These are phyloP conservation scores for Chorisops tibialis DNA, from an alignment of 2,888 invertebrate species.

Conservation along the genomic window DNA sequence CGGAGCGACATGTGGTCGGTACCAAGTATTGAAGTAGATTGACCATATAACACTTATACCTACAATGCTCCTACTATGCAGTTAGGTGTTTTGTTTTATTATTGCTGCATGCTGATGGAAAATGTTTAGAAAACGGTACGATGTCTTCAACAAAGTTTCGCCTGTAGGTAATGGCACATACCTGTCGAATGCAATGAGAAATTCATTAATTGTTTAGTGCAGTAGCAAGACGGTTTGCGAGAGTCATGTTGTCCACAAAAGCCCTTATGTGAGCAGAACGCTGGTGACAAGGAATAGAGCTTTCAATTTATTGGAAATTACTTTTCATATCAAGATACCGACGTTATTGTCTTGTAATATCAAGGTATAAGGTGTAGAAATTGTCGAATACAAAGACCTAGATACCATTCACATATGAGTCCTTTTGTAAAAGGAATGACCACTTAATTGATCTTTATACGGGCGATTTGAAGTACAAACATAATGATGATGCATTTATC, in stretches of 20 bases:
- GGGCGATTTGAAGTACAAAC: neutral
- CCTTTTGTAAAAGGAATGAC: too few relatives aligned
- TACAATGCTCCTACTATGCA: neutral
- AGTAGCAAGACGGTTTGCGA: slow-evolving; percentile 23
- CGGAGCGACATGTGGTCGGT: slow-evolving; percentile 9
- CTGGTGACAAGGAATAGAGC: neutral
- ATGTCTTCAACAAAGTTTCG: slow-evolving; percentile 29
- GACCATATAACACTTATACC: slow-evolving; percentile 15
- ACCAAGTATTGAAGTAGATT: neutral
- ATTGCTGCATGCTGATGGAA: neutral
- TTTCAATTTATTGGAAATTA: too few relatives aligned
- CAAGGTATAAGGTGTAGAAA: too few relatives aligned
- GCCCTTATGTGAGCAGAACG: slow-evolving; percentile 21
- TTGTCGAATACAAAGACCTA: too few relatives aligned
- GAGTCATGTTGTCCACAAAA: slow-evolving; percentile 28
- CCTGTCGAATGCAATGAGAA: slow-evolving; percentile 29
- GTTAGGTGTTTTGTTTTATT: slow-evolving; percentile 22
- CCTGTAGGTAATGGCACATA: slow-evolving; percentile 25
- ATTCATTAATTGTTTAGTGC: slow-evolving; percentile 28
- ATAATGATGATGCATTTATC: neutral
- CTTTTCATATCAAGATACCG: too few relatives aligned
- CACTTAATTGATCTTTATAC: neutral
- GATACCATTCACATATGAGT: too few relatives aligned
- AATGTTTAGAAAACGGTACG: slow-evolving; percentile 4
- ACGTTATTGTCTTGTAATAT: too few relatives aligned